These are phyloP conservation scores for Phyllostomus discolor DNA, from an alignment of 2,113 vertebrate species.

Conservation along the genomic window DNA sequence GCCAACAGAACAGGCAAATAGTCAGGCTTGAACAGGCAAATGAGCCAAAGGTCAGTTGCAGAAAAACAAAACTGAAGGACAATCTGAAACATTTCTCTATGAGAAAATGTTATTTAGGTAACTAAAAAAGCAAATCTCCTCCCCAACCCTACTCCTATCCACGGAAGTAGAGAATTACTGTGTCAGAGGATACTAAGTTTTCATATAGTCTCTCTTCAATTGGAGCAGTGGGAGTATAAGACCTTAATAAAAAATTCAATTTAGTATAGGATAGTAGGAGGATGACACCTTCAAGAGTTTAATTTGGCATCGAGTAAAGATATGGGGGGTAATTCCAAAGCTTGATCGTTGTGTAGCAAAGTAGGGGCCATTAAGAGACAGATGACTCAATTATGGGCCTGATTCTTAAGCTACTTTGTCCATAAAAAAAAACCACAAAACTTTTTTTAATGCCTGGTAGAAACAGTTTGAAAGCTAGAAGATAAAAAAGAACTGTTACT, in stretches of 20 bases:
- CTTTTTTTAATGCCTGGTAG: not conserved
- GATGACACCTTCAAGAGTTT: slow-evolving; percentile 51
- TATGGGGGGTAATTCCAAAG: slow-evolving; percentile 22
- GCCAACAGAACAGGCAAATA: slow-evolving; percentile 19
- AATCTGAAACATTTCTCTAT: slow-evolving; percentile 4
- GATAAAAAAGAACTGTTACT: not conserved
- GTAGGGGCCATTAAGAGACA: not conserved
- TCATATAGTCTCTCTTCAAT: not conserved
- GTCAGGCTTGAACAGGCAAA: slow-evolving; percentile 53
- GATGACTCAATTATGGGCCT: not conserved
- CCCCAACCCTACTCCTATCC: not conserved
- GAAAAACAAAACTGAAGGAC: slow-evolving; percentile 11
- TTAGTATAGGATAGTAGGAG: slow-evolving; percentile 46
- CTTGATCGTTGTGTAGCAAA: slow-evolving; percentile 29
- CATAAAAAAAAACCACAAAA: too few species aligned
- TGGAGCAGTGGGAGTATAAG: slow-evolving; percentile 44
- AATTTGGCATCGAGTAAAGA: slow-evolving; percentile 29
- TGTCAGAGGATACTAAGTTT: not conserved
- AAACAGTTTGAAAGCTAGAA: not conserved
- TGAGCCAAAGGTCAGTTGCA: slow-evolving; percentile 36
- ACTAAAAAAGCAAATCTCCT: slow-evolving; percentile 29
- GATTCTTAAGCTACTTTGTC: slow-evolving; percentile 32
- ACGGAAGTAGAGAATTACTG: not conserved
- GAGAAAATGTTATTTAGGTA: slow-evolving; percentile 28
- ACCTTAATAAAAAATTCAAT: slow-evolving; percentile 69